phyloP scores from a whole-genome alignment of 2,797 vertebrate species.

The Acestrorhynchus altus region DNA sequence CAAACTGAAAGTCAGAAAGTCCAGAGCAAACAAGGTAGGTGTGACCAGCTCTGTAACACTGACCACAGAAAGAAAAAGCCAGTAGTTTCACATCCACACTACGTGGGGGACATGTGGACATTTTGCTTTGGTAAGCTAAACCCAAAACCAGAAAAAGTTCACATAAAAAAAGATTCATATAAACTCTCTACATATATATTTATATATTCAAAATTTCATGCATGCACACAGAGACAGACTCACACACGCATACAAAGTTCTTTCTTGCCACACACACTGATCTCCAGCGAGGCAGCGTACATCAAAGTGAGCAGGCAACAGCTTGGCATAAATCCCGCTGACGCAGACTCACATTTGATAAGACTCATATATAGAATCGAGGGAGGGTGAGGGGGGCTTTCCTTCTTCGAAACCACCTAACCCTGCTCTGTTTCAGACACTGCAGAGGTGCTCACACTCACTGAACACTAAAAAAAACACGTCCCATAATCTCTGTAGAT shows the following conservation, averaged over 20 bases:
- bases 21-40: neutral
- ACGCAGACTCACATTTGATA: conserved; percentile 37
- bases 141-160: neutral
- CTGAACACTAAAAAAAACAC: conserved; percentile 22
- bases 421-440: conserved; percentile 16
- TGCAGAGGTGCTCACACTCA: neutral
- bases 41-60: neutral
- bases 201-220: neutral
- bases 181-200: neutral
- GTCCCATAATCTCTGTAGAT: conserved; percentile 16
- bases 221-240: neutral
- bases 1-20: neutral
- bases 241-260: neutral
- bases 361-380: conserved; percentile 19
- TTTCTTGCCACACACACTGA: conserved; percentile 17
- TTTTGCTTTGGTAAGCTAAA: neutral
- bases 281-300: conserved; percentile 23
- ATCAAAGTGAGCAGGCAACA: conserved; percentile 28
- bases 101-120: neutral
- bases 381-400: conserved; percentile 2
- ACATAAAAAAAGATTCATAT: neutral
- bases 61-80: neutral
- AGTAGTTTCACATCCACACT: neutral
- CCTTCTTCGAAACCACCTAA: conserved; percentile 12
- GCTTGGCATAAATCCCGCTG: conserved; percentile 36